Evolutionary conservation across 2,113 vertebrate genomes (phyloP).

Genomic region (Callospermophilus lateralis): DNA sequence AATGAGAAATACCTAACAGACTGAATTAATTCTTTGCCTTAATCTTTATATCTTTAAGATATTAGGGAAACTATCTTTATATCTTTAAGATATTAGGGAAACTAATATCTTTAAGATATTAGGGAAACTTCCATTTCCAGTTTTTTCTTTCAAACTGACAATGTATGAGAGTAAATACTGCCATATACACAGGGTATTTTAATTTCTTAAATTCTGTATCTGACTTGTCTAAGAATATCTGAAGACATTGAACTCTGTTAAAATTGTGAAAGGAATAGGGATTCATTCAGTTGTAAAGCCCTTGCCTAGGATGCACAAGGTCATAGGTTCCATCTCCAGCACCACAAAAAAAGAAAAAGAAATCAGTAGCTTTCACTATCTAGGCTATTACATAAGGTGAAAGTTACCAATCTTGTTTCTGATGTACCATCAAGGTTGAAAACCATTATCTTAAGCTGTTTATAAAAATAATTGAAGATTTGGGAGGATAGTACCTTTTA

Average conservation of each 20-base stretch:
- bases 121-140: background rate
- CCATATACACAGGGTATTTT: background rate
- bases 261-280: background rate
- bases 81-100: background rate
- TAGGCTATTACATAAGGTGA: background rate
- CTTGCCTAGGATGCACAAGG: background rate
- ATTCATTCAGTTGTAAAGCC: background rate
- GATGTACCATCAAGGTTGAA: background rate
- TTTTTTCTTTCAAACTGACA: slow-evolving; percentile 45
- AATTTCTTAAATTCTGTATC: slow-evolving; percentile 13
- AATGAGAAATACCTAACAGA: slow-evolving; percentile 1
- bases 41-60: background rate
- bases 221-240: slow-evolving; percentile 48
- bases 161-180: background rate
- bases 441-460: background rate
- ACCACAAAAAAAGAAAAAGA: background rate
- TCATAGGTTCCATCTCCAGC: background rate
- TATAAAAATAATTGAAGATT: slow-evolving; percentile 21
- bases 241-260: slow-evolving; percentile 41
- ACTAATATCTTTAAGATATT: background rate
- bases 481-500: background rate
- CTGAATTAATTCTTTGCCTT: slow-evolving; percentile 22
- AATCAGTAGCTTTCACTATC: slow-evolving; percentile 39
- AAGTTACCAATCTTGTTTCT: slow-evolving; percentile 49
- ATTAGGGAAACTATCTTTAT: background rate